These are phyloP conservation scores for Cirrhinus mrigala DNA, from an alignment of 2,797 vertebrate species.

Conservation along the genomic window DNA sequence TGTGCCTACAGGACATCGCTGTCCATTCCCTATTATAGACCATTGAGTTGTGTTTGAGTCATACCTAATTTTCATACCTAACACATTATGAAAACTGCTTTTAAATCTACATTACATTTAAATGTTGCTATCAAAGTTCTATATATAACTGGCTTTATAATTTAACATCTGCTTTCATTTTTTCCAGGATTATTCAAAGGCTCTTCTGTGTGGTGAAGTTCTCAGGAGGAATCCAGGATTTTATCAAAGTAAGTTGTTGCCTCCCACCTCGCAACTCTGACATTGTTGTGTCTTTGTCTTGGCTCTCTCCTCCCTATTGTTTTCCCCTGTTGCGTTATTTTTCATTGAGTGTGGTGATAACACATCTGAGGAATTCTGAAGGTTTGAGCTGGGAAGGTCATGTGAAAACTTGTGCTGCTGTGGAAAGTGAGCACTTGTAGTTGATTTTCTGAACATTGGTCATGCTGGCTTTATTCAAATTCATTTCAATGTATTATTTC, in stretches of 20 bases:
- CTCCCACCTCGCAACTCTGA: slow-evolving; percentile 14
- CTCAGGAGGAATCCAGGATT: slow-evolving; percentile 17
- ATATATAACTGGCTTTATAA: neutral
- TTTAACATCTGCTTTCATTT: neutral
- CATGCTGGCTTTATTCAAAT: neutral
- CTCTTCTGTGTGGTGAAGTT: neutral
- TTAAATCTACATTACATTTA: neutral
- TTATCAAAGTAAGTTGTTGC: slow-evolving; percentile 19
- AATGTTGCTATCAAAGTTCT: neutral
- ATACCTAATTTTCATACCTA: neutral
- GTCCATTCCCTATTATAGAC: neutral
- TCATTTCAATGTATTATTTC: neutral
- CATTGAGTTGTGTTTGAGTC: neutral
- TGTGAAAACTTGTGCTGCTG: slow-evolving; percentile 65
- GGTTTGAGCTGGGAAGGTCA: slow-evolving; percentile 60
- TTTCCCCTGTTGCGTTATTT: slow-evolving; percentile 59
- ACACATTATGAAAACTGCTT: neutral
- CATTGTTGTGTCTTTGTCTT: slow-evolving; percentile 69
- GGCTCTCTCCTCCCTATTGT: slow-evolving; percentile 51
- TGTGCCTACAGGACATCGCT: slow-evolving; percentile 23
- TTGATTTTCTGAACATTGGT: neutral
- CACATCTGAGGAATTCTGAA: slow-evolving; percentile 73
- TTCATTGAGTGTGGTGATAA: slow-evolving; percentile 61
- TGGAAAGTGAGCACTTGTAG: slow-evolving; percentile 14
- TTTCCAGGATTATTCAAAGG: neutral